phyloP scores from a whole-genome alignment of 2,113 vertebrate genomes.

The Atlantisia rogersi region DNA sequence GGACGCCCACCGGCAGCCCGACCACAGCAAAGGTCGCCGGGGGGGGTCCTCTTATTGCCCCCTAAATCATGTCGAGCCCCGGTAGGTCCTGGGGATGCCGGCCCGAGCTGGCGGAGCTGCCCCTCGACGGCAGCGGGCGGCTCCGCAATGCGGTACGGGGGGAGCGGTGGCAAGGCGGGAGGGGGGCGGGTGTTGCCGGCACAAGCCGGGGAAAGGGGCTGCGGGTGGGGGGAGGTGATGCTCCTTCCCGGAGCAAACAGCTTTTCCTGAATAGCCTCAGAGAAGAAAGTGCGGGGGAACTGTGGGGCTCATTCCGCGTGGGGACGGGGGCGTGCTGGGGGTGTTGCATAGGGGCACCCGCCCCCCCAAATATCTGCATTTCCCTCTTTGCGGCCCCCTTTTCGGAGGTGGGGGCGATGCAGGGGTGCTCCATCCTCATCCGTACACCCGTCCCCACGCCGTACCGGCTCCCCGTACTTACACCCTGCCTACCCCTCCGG shows the following conservation, averaged over 20 bases:
- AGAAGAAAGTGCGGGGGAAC: not conserved
- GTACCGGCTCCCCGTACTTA: not conserved
- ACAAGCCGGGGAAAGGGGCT: not conserved
- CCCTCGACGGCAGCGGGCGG: not conserved
- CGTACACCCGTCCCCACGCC: no score
- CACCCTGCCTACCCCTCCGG: no score
- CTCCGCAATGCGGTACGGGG: constrained; percentile 47
- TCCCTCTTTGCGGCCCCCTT: not conserved
- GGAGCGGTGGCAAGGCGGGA: no score
- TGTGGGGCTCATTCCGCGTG: not conserved
- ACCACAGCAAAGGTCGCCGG: not conserved
- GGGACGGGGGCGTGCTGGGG: not conserved
- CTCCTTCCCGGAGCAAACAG: not conserved
- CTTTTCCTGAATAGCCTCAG: not conserved
- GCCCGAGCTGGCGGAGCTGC: not conserved
- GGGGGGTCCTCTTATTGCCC: not conserved
- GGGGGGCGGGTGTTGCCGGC: not conserved
- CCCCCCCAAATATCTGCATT: rapidly evolving
- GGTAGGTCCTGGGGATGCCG: not conserved
- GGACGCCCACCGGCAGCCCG: not conserved
- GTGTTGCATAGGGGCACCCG: not conserved
- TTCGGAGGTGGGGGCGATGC: not conserved
- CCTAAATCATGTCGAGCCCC: not conserved
- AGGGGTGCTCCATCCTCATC: no score
- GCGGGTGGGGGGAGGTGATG: not conserved